Conservation (phyloP, 2,113 vertebrate genomes). For the Polypterus bichir region DNA sequence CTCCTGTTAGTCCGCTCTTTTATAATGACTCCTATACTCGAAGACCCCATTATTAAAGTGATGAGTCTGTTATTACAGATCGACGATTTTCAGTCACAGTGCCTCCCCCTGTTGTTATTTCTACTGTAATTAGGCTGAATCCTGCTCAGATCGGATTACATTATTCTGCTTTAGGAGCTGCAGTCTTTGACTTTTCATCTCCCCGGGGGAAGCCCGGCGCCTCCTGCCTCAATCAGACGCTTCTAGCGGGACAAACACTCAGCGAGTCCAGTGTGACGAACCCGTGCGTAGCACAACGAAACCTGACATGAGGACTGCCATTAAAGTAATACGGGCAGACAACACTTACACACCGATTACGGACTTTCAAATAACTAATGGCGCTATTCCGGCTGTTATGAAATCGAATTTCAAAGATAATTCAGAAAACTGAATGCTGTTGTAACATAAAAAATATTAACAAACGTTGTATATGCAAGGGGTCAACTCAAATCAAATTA, state of each 20-base stretch:
- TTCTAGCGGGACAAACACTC: constrained; percentile 50
- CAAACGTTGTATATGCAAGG: no score
- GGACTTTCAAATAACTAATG: no score
- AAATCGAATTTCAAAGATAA: no score
- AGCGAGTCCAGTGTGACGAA: constrained; percentile 22
- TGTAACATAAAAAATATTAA: no score
- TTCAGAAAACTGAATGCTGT: no score
- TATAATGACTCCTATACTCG: constrained; percentile 2
- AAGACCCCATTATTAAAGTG: constrained; percentile 27
- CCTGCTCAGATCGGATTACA: constrained; percentile 68
- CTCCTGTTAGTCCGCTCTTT: background rate
- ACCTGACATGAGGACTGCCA: no score
- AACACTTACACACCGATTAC: no score
- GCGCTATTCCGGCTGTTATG: no score
- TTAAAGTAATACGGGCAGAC: no score
- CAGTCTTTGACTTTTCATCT: constrained; percentile 68
- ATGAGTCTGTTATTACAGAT: constrained; percentile 40
- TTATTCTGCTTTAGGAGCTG: constrained; percentile 69
- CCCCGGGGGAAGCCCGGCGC: constrained; percentile 77
- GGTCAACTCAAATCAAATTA: no score
- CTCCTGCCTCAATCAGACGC: constrained; percentile 72
- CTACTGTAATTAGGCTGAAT: constrained; percentile 63
- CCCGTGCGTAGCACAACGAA: no score
- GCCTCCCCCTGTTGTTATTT: constrained; percentile 57
- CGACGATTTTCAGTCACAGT: constrained; percentile 40